Percentiles rank a stretch among this genome's conserved stretches.
Evolutionary conservation across 30 jellyfish, hydroid and myxozoan species (phyloP).

Genomic region (Cassiopea xamachana): DNA sequence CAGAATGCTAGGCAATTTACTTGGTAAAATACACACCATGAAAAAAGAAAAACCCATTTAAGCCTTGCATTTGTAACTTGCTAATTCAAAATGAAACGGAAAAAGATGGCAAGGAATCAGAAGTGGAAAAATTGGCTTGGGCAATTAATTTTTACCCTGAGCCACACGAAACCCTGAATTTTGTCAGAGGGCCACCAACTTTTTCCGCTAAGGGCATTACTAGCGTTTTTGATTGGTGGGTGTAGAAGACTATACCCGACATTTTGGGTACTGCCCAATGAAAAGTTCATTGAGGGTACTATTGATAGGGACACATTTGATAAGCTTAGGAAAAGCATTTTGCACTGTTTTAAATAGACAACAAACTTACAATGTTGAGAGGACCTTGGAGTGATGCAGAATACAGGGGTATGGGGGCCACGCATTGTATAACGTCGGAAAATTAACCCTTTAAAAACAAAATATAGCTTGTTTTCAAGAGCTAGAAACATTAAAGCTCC

Average conservation of each 20-base stretch:
- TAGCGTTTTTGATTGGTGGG: background rate
- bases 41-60: too few species aligned
- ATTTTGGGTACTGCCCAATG: background rate
- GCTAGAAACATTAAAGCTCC: background rate
- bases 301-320: background rate
- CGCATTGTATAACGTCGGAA: background rate
- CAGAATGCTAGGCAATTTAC: too few species aligned
- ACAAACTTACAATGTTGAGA: too few species aligned
- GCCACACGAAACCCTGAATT: conserved; percentile 2
- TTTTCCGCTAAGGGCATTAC: background rate
- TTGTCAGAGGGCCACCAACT: background rate
- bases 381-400: background rate
- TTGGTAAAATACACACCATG: too few species aligned
- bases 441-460: background rate
- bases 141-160: background rate
- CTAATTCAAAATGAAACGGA: too few species aligned
- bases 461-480: background rate
- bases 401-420: background rate
- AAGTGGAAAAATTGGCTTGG: too few species aligned
- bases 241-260: background rate
- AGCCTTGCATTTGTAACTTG: too few species aligned
- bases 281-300: background rate
- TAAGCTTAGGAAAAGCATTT: background rate
- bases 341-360: background rate
- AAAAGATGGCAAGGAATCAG: too few species aligned